These are phyloP conservation scores for Deladenus siricidicola DNA, from an alignment of 2,888 invertebrate species.

Conservation along the genomic window DNA sequence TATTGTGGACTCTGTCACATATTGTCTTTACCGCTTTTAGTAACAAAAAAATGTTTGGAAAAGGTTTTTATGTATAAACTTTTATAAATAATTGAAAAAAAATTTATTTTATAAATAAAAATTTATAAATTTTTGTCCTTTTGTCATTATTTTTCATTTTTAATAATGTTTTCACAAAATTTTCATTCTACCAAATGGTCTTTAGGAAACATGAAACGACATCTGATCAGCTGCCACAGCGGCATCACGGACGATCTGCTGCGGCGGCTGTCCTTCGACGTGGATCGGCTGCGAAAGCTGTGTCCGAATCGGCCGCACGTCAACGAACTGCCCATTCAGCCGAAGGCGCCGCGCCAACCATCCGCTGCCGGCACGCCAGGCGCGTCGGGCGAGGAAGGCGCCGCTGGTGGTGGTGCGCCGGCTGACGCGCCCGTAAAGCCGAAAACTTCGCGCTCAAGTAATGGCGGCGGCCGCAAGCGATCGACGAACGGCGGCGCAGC, in stretches of 20 bases:
- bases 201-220: constrained; percentile 50
- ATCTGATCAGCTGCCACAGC: constrained; percentile 27
- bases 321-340: constrained; percentile 10
- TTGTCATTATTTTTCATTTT: no score
- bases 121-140: no score
- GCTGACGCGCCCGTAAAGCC: neutral
- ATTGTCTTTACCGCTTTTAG: no score
- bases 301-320: constrained; percentile 2
- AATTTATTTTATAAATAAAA: no score
- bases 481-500: neutral
- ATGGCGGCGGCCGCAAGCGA: neutral
- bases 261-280: constrained; percentile 6
- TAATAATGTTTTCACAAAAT: no score
- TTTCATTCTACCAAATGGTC: no score
- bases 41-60: no score
- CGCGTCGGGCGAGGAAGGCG: no score
- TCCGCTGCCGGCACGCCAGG: neutral
- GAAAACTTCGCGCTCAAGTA: neutral
- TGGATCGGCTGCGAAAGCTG: constrained; percentile 14
- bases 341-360: neutral
- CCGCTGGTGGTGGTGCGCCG: no score
- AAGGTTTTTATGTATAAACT: no score
- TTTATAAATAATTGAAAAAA: no score
- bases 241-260: constrained; percentile 11
- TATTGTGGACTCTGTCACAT: no score